phyloP scores from a whole-genome alignment of 2,888 invertebrate genomes.

The Perizoma affinitatum region DNA sequence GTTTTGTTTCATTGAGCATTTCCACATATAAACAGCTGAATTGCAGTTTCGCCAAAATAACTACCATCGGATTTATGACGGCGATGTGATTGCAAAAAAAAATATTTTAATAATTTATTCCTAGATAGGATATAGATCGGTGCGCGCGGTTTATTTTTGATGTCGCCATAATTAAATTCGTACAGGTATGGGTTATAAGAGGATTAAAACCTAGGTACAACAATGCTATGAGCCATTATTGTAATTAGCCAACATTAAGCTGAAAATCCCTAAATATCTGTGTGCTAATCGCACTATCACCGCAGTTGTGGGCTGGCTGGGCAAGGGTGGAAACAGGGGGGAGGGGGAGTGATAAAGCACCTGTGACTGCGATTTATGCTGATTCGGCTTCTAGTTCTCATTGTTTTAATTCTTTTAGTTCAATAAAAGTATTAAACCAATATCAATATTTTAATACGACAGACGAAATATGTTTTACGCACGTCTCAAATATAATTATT shows the following conservation, averaged over 20 bases:
- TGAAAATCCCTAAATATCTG: slow-evolving; percentile 16
- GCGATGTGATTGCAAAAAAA: neutral
- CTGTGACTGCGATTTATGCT: slow-evolving; percentile 26
- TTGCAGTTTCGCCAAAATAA: neutral
- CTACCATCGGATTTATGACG: too few species aligned
- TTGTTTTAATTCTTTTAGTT: slow-evolving; percentile 5
- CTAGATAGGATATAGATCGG: too few species aligned
- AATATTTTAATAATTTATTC: neutral
- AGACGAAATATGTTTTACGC: too few species aligned
- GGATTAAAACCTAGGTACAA: too few species aligned
- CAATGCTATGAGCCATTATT: neutral
- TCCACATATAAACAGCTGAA: neutral
- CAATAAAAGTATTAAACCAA: neutral
- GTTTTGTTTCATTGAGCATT: slow-evolving; percentile 14
- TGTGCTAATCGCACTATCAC: slow-evolving; percentile 20
- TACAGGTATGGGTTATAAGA: too few species aligned
- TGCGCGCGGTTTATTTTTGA: too few species aligned
- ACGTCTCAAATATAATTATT: too few species aligned
- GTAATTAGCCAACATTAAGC: slow-evolving; percentile 1
- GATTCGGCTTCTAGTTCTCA: slow-evolving; percentile 20
- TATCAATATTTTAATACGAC: neutral
- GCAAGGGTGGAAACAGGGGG: neutral
- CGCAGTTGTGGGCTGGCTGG: slow-evolving; percentile 4
- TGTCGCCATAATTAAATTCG: too few species aligned
- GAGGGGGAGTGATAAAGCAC: slow-evolving; percentile 6